Evolutionary conservation across 1,140 invertebrate genomes (phyloP), one percentile per base, ranked within the genome.

Genomic region (Penaeus japonicus): DNA sequence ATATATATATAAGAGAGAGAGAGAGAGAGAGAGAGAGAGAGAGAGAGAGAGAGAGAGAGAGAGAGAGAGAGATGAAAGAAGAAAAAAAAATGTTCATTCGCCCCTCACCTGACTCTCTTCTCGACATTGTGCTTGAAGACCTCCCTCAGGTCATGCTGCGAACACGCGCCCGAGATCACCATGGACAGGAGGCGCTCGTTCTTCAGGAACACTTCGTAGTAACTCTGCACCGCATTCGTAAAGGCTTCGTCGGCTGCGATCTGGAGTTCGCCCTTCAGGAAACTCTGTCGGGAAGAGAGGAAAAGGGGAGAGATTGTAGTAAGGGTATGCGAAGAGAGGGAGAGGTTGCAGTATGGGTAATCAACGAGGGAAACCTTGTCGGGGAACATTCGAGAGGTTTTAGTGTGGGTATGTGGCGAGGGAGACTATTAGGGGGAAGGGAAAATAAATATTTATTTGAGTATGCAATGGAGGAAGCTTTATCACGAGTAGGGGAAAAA

Each of bases 181-280:
- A 99, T 98, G 93, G 97, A 96, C 53, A 96, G 94, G 55, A 99
- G 96, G 90, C 99, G 94, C 91, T 99, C 99, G 75, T 98, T 99
- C 93, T 98, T 98, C 4, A 99, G 94, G 94, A 99, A 99, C 62
- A 99, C 97, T 92, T 99, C 99, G 92, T 95, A 96, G 94, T 99
- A 99, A 92, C 96, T 98, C 92, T 99, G 97, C 57, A 99, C 97
- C 30, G 99, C 98, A 93, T 99, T 99, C 92, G 98, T 98, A 92
- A 99, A 99, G 84, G 99, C 99, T 93, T 99, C 99, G 93, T 99
- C 99, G 20, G 98, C 98, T 93, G 99, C 96, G 92, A 99, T 99
- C 93, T 98, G 97, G 7, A 97, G 99, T 93, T 99, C 98, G 24
- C 98, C 97, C 93, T 97, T 97, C 82, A 98, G 93, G 93, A 97